phyloP scores from a whole-genome alignment of 2,888 invertebrate species.

The Limenitis camilla region DNA sequence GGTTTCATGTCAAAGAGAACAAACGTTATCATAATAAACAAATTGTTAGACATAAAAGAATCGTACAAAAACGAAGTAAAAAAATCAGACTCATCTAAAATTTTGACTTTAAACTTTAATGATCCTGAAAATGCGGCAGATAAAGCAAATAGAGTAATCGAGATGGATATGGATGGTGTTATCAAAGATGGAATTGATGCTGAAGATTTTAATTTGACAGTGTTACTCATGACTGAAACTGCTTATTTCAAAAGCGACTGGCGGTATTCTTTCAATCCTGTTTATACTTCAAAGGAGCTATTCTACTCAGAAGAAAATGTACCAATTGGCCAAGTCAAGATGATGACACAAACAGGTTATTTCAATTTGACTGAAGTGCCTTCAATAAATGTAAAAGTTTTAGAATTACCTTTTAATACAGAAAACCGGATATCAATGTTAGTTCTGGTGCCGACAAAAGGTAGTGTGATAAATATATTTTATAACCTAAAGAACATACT shows the following conservation, averaged over 20 bases:
- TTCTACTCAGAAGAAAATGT: slow-evolving; percentile 34
- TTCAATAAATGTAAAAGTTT: slow-evolving; percentile 36
- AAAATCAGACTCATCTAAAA: slow-evolving; percentile 34
- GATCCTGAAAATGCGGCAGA: slow-evolving; percentile 31
- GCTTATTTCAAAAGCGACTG: slow-evolving; percentile 45
- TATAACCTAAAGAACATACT: slow-evolving; percentile 38
- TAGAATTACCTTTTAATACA: slow-evolving; percentile 42
- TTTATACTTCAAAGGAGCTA: slow-evolving; percentile 29
- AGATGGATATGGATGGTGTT: slow-evolving; percentile 31
- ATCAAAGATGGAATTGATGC: slow-evolving; percentile 33
- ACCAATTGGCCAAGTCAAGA: slow-evolving; percentile 37
- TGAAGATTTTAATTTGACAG: slow-evolving; percentile 41
- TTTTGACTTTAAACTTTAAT: slow-evolving; percentile 39
- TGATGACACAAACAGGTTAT: slow-evolving; percentile 48
- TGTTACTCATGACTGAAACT: slow-evolving; percentile 43
- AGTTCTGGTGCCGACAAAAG: slow-evolving; percentile 38
- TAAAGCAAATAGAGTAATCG: slow-evolving; percentile 36
- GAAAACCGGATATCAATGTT: slow-evolving; percentile 41
- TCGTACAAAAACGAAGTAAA: slow-evolving; percentile 35
- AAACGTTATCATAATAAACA: slow-evolving; percentile 43
- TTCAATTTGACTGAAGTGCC: slow-evolving; percentile 40
- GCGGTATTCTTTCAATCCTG: slow-evolving; percentile 42
- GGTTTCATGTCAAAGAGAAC: slow-evolving; percentile 31
- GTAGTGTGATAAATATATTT: slow-evolving; percentile 39
- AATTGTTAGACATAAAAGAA: slow-evolving; percentile 37